These are phyloP conservation scores for Gallinago nigripennis DNA, from an alignment of 2,797 vertebrate species.

Conservation along the genomic window DNA sequence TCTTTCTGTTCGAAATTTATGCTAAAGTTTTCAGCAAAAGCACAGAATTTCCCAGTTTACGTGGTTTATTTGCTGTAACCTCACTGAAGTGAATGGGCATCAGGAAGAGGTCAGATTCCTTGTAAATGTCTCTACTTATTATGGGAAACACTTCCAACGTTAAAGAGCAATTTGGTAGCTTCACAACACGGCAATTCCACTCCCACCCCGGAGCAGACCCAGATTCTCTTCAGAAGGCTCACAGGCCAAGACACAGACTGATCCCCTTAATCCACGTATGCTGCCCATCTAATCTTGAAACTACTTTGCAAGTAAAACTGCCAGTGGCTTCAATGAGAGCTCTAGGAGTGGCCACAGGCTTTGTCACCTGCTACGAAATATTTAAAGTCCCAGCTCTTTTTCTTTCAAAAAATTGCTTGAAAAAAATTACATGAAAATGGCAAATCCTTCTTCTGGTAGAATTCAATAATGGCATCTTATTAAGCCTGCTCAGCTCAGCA, in stretches of 20 bases:
- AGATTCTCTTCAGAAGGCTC: background rate
- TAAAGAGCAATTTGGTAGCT: background rate
- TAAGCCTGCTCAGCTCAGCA: background rate
- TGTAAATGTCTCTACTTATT: background rate
- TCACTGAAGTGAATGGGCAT: fast-evolving
- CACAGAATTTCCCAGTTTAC: background rate
- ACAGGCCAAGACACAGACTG: background rate
- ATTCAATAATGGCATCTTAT: background rate
- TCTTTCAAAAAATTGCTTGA: background rate
- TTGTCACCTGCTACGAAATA: background rate
- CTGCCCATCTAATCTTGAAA: background rate
- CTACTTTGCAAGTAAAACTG: background rate
- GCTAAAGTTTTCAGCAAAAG: background rate
- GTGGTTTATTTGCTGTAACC: background rate
- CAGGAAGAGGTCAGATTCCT: background rate
- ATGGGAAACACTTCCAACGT: fast-evolving
- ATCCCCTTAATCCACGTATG: background rate
- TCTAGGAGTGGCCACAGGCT: background rate
- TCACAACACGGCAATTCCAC: background rate
- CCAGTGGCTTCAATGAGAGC: background rate
- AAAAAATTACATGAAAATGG: background rate
- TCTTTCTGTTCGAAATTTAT: background rate
- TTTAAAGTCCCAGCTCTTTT: background rate
- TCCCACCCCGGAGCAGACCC: background rate
- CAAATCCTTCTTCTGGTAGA: background rate